Base-by-base conservation (phyloP, 2,797 vertebrate species). In the Alca torda region DNA sequence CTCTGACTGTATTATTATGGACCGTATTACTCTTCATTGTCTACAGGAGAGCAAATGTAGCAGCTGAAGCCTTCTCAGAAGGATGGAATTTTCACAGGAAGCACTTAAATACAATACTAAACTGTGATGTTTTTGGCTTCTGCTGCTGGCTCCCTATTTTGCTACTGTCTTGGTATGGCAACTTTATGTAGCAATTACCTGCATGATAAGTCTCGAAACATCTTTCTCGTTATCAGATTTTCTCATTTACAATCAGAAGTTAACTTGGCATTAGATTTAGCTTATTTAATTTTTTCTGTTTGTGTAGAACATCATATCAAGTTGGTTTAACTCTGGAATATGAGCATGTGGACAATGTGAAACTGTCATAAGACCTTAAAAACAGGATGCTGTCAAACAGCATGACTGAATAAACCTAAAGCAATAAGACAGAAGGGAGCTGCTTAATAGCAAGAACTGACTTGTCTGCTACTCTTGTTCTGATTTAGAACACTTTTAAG, bases 401-500 rank as follows among this genome's bases (percentile, higher is more conserved):
- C 19, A 11, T 35, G 46, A 31, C 28, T 68, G 59, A 75, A 54
- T 72, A 70, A 89, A 63, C 9, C 17, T 73, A 8, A 67, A 79
- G 43, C 46, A 84, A 0, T 87, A 39, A 74, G 87, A 60, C 48
- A 25, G 17, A 41, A 84, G 8, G 48, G n/a, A 87, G 53, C 39
- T 89, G 35, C 51, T 74, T 68, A 54, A 35, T 54, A 43, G 30
- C 86, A 82, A 59, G 92, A 94, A 37, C 17, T 72, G 56, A 72
- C 90, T 87, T 2, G 86, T 94, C 60, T 2, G 9, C 37, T 72
- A 7, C 11, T 83, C 84, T n/a, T 80, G 13, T 51, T 87, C 67
- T 60, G 39, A 33, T 70, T 57, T 72, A 69, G 82, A 77, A 48
- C 43, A 63, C 59, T 88, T 74, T 88, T 90, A 18, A 92, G 57